Percentiles rank a stretch among this genome's conserved stretches.
These are phyloP conservation scores for Exaiptasia diaphana DNA, from an alignment of 64 coral and sea anemone genomes.

Conservation along the genomic window DNA sequence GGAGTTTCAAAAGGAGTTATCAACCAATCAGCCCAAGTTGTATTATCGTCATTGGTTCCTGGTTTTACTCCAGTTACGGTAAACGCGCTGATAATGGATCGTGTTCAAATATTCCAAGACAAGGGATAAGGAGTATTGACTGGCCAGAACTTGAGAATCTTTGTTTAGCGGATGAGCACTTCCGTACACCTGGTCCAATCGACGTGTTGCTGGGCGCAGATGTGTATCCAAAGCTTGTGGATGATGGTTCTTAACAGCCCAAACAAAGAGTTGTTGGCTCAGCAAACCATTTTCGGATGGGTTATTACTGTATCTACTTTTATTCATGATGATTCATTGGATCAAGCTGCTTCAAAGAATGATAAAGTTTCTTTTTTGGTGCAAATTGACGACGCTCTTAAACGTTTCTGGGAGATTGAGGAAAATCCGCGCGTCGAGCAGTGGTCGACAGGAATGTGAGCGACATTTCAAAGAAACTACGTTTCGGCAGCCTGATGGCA, in stretches of 20 bases:
- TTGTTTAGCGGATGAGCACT: not conserved
- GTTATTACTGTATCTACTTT: not conserved
- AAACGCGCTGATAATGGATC: not conserved
- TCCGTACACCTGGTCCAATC: not conserved
- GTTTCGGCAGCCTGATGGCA: not conserved
- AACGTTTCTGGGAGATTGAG: not conserved
- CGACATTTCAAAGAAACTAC: not conserved
- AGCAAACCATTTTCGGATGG: not conserved
- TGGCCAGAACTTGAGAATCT: not conserved
- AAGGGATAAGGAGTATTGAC: not conserved
- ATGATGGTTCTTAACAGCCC: not conserved
- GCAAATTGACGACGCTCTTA: not conserved
- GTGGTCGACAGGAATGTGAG: not conserved
- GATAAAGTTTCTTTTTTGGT: not conserved
- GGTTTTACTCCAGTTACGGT: not conserved
- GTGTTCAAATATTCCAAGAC: not conserved
- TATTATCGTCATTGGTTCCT: not conserved
- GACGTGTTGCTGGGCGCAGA: not conserved
- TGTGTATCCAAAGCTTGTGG: not conserved
- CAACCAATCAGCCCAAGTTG: not conserved
- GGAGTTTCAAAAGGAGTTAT: not conserved
- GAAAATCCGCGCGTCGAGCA: not conserved
- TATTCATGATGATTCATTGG: not conserved
- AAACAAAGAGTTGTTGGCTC: not conserved
- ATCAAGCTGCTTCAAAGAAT: not conserved